phyloP scores from a whole-genome alignment of 2,113 vertebrate genomes.

The Numenius arquata region DNA sequence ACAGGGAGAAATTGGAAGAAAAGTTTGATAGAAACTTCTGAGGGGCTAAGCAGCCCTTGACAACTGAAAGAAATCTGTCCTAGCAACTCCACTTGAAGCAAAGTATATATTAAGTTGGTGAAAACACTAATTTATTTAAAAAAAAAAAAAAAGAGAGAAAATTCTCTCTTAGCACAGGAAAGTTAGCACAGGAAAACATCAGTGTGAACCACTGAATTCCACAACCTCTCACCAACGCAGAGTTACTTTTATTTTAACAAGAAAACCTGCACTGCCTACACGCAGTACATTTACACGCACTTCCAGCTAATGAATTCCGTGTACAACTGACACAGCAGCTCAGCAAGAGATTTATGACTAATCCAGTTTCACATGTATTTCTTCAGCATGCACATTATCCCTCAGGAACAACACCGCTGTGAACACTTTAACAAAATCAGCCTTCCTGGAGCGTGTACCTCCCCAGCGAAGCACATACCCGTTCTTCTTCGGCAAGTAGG shows the following conservation, averaged over 20 bases:
- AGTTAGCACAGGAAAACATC: background rate
- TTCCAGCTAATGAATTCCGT: background rate
- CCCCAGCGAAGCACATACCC: conserved; percentile 71
- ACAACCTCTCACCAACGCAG: background rate
- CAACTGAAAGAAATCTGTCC: background rate
- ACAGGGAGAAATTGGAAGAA: background rate
- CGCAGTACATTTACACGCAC: background rate
- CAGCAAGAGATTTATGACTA: conserved; percentile 41
- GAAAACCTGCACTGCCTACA: background rate
- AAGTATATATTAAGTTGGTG: background rate
- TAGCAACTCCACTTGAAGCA: background rate
- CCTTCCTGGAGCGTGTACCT: accelerated
- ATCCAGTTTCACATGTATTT: conserved; percentile 18
- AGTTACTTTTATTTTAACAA: background rate
- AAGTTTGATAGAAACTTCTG: background rate
- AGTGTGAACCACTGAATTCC: background rate
- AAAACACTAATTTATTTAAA: background rate
- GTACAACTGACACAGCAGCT: conserved; percentile 7
- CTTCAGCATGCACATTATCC: background rate
- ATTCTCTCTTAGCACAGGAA: background rate
- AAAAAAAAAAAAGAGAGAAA: background rate
- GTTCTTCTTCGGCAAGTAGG: conserved; percentile 97
- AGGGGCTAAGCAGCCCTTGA: background rate
- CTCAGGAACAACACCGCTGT: accelerated
- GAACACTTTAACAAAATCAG: background rate